These are phyloP conservation scores for Edolisoma coerulescens DNA, from an alignment of 2,113 vertebrate species.

Conservation along the genomic window DNA sequence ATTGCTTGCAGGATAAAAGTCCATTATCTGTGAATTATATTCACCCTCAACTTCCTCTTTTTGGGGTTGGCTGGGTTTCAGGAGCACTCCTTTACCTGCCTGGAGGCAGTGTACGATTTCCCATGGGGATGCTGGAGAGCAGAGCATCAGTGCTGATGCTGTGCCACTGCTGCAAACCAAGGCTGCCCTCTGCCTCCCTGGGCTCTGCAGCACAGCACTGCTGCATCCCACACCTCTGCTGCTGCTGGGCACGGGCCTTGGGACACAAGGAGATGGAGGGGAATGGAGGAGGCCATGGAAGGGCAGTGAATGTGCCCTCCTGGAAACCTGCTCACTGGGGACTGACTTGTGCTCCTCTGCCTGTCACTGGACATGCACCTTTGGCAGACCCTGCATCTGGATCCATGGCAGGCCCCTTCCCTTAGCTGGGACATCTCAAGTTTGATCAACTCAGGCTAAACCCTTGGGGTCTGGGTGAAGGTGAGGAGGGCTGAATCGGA, in stretches of 20 bases:
- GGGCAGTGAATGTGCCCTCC: background rate
- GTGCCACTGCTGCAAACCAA: background rate
- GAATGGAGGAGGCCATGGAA: rapidly evolving
- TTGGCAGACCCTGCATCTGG: background rate
- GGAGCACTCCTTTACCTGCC: background rate
- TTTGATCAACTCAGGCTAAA: background rate
- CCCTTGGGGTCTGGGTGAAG: background rate
- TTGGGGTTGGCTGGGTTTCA: background rate
- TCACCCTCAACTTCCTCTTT: background rate
- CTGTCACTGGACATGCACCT: background rate
- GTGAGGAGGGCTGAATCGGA: background rate
- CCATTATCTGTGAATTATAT: background rate
- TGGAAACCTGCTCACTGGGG: background rate
- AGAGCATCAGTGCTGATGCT: background rate
- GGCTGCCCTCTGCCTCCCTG: conserved; percentile 27
- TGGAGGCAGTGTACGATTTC: background rate
- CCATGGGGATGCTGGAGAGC: rapidly evolving
- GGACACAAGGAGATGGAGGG: no score
- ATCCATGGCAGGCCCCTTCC: background rate
- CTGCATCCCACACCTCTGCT: background rate
- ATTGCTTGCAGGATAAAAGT: background rate
- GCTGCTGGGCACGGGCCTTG: rapidly evolving
- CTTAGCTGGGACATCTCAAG: no score
- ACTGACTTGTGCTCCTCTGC: rapidly evolving
- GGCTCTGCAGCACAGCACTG: background rate